A percentile compares a stretch with the other conserved stretches of the same genome.
phyloP scores from a whole-genome alignment of 2,888 invertebrate species.

The Koerneria pararmatus region DNA sequence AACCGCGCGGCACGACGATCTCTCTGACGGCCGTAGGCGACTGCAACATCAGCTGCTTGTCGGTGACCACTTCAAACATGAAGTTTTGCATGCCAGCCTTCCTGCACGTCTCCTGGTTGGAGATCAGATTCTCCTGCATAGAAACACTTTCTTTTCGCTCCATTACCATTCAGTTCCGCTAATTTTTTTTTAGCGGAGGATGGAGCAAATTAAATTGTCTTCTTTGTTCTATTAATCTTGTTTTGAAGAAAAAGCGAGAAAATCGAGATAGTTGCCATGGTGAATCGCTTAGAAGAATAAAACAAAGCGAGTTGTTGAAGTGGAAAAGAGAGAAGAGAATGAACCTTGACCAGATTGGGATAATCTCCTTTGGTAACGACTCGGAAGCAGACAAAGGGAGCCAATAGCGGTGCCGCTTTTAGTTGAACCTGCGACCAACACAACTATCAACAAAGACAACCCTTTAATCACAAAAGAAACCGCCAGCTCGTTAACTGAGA shows the following conservation, averaged over 20 bases:
- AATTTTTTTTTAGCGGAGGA: no score
- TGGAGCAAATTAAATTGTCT: no score
- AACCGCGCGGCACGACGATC: constrained; percentile 74
- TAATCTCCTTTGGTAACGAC: constrained; percentile 91
- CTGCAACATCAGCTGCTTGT: constrained; percentile 67
- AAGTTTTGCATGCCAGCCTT: constrained; percentile 90
- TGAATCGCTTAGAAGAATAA: background rate
- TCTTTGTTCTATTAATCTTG: no score
- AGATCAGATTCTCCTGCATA: constrained; percentile 54
- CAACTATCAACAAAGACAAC: no score
- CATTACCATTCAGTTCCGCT: constrained; percentile 11
- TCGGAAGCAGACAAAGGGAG: constrained; percentile 88
- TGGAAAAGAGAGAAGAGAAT: background rate
- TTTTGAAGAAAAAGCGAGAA: no score
- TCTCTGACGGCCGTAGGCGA: constrained; percentile 73
- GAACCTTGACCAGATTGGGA: constrained; percentile 76
- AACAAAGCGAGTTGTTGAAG: background rate
- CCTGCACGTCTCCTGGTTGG: constrained; percentile 61
- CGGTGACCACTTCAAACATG: constrained; percentile 87
- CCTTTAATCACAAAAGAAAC: no score
- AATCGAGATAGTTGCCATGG: background rate
- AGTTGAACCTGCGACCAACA: constrained; percentile 34
- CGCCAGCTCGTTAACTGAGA: no score
- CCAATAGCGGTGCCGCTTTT: constrained; percentile 83
- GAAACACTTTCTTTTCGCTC: background rate